Evolutionary conservation across 1,140 invertebrate genomes (phyloP), one percentile per base, ranked within the genome.

Genomic region (Homalodisca vitripennis): DNA sequence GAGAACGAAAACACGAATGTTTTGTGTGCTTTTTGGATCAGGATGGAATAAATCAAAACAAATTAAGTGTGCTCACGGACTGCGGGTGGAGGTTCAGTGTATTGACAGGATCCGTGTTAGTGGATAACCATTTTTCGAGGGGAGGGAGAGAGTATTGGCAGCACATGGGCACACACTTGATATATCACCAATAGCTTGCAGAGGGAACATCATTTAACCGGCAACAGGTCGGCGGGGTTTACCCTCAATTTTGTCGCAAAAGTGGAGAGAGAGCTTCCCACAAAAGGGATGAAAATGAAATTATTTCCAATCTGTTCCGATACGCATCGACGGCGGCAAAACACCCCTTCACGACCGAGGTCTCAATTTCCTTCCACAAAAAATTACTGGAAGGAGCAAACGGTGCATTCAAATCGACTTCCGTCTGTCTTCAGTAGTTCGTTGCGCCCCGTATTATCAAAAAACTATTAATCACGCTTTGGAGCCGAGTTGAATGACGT

Each of bases 281-380:
- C 46, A 32, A 67, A 67, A 67, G 48, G 65, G 65, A 47, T 67
- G 65, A 27, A 67, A 67, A 67, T 67, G 20, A 67, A 67, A 67
- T 67, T 67, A 67, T 67, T 67, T 67, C 65, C 65, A 67, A 67
- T 67, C 65, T 67, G 34, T 67, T 53, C 65, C 46, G 65, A 67
- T 67, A 67, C 65, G 65, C 65, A 67, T 67, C 65, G 65, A 17
- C 65, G 17, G 46, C 20, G 46, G 14, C 48, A 22, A 46, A 29
- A 29, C 65, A 13, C 65, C 65, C 30, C 48, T 53, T 30, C 65
- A 47, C 46, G 20, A 66, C 22, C 27, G 63, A 66, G 41, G 32
- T 46, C 63, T 66, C 63, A 66, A 66, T 66, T 66, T 66, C 55
- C 55, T 41, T 32, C 63, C 63, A 66, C 63, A 46, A 47, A 66